Base-by-base conservation (phyloP, 1,140 invertebrate species). In the Scaptomyza pallida region DNA sequence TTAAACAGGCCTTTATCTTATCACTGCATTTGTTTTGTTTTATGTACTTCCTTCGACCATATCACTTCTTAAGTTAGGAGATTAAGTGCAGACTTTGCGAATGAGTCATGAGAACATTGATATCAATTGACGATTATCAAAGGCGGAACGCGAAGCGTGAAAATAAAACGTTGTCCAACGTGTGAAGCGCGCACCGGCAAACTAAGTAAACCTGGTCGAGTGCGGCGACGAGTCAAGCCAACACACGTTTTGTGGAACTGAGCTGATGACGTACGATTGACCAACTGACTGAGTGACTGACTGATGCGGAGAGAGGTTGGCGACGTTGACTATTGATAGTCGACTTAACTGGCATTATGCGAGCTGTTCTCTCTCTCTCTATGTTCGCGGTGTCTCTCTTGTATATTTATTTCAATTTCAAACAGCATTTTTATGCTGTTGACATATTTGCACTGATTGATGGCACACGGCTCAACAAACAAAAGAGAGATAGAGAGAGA, bases 271-370 rank as follows among this genome's bases (percentile, higher is more conserved):
- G 78, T 69, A 60, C 51, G 44, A 71, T 54, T 81, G 73, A 77
- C 68, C 63, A 59, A 71, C 68, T 65, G 47, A 71, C 62, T 71
- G 37, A 71, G 3, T 71, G 52, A 64, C 52, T 64, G 70, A 70
- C 44, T 73, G 64, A 5, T 37, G 54, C 26, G 52, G 40, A 47
- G 61, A 2, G 57, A 65, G 80, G 81, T 85, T 80, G 80, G 80
- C 77, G 69, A 55, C 61, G 19, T 44, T 26, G 61, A 37, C 35
- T 43, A n/a, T 55, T 47, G 56, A 43, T 81, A 73, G 68, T 62
- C 74, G 75, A 77, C 81, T 85, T 85, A 85, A 86, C 81, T 85
- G 57, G 81, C 74, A 85, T 85, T 85, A 64, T 74, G 74, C 61
- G 81, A 67, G 55, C 52, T 50, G 68, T 57, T 75, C 50, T 35